Percentiles rank a stretch among this genome's conserved stretches.
Conservation (phyloP, 2,113 vertebrate genomes). For the Vulpes vulpes region DNA sequence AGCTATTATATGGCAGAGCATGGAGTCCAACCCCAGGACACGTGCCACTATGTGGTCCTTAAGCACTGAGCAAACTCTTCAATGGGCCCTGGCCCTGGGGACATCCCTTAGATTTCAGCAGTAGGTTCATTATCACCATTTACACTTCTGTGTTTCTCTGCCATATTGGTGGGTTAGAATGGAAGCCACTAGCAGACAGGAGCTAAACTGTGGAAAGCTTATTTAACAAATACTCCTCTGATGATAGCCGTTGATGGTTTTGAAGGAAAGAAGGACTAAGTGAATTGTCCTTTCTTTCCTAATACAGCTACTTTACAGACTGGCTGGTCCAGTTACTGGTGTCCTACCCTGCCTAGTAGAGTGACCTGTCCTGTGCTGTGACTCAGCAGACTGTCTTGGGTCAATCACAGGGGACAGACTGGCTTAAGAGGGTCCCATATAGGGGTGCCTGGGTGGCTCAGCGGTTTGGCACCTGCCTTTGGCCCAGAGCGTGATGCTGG, state of each 20-base stretch:
- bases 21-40: neutral
- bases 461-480: too few relatives aligned
- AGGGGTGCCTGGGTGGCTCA: too few relatives aligned
- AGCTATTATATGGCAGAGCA: neutral
- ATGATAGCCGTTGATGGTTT: neutral
- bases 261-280: neutral
- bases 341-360: neutral
- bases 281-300: neutral
- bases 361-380: rapidly evolving
- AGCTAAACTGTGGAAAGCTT: neutral
- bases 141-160: neutral
- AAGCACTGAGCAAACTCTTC: neutral
- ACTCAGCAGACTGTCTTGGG: neutral
- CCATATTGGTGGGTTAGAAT: neutral
- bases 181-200: neutral
- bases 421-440: neutral
- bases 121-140: neutral
- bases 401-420: neutral
- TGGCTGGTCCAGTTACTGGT: neutral
- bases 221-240: neutral
- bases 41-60: neutral
- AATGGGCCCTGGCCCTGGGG: neutral
- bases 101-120: neutral
- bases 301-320: neutral
- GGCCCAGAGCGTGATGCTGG: too few relatives aligned